Evolutionary conservation across 2,888 invertebrate genomes (phyloP), one percentile per base, ranked within the genome.

Genomic region (Rhamphomyia laevipes): DNA sequence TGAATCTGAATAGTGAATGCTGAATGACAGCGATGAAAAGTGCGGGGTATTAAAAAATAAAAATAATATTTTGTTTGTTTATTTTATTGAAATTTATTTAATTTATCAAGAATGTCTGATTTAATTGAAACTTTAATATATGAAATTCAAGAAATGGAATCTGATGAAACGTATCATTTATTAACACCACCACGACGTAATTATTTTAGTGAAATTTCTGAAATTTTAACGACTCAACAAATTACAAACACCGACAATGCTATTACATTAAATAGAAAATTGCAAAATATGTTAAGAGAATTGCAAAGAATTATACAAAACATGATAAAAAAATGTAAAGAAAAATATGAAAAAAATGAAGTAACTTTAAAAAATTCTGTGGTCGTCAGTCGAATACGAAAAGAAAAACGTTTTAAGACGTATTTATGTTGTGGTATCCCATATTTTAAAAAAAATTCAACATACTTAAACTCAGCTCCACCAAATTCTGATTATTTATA

Each of bases 401-500:
- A 35, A 10, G 16, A 17, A 18, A 54, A 58, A 1, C 51, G 52
- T 31, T 72, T 43, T 43, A 27, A 13, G 17, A 2, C 68, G 30
- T 61, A 64, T 23, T 68, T 70, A 37, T 61, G 67, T 45, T 73
- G 77, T 61, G 74, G 80, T 30, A 72, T 75, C 57, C 77, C 84
- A 1, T 86, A 81, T 60, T 86, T 86, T 56, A 84, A 82, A 59
- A 81, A 82, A 57, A 67, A 62, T 18, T 58, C 69, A 17, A 72
- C 73, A 18, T 78, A 75, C n/a, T n/a, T n/a, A n/a, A n/a, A n/a
- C 55, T 65, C 73, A 4, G 75, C 79, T 17, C 76, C 76, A 0
- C 62, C 66, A 18, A 86, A 86, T 63, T 67, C 71, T 5, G 84
- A 86, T 57, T 76, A 78, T 7, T 69, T 73, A 59, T 66, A 65